A percentile compares a stretch with the other conserved stretches of the same genome.
phyloP scores from a whole-genome alignment of 2,797 vertebrate genomes.

The Champsocephalus gunnari region DNA sequence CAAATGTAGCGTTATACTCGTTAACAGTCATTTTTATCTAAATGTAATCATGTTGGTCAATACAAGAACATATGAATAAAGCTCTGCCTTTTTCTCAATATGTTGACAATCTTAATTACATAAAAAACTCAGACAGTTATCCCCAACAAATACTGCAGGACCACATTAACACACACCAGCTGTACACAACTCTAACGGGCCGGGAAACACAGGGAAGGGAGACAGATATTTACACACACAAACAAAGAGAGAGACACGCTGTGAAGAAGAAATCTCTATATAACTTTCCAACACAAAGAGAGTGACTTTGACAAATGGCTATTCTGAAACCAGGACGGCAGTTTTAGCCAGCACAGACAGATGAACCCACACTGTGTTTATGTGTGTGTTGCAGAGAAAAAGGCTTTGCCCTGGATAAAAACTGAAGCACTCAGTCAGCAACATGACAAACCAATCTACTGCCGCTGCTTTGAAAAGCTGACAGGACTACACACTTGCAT shows the following conservation, averaged over 20 bases:
- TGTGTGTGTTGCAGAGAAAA: constrained; percentile 48
- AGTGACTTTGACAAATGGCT: constrained; percentile 78
- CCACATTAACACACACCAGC: background rate
- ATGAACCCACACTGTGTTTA: constrained; percentile 51
- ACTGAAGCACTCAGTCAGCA: constrained; percentile 77
- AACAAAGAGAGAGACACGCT: constrained; percentile 21
- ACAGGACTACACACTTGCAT: constrained; percentile 56
- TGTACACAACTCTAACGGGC: background rate
- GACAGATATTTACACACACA: constrained; percentile 22
- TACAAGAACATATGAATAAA: background rate
- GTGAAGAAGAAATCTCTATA: constrained; percentile 32
- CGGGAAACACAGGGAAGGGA: background rate
- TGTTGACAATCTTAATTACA: background rate
- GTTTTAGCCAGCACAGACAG: constrained; percentile 61
- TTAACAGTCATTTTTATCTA: background rate
- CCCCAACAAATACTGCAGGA: background rate
- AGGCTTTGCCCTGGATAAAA: constrained; percentile 71
- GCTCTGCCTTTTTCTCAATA: background rate
- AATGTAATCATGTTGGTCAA: background rate
- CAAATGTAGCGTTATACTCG: background rate
- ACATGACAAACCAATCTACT: constrained; percentile 78
- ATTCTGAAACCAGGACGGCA: constrained; percentile 61
- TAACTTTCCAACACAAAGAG: constrained; percentile 46
- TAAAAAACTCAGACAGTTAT: background rate
- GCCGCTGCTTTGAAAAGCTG: constrained; percentile 62